Evolutionary conservation across 2,888 invertebrate genomes (phyloP).

Genomic region (Drosophila yooni): DNA sequence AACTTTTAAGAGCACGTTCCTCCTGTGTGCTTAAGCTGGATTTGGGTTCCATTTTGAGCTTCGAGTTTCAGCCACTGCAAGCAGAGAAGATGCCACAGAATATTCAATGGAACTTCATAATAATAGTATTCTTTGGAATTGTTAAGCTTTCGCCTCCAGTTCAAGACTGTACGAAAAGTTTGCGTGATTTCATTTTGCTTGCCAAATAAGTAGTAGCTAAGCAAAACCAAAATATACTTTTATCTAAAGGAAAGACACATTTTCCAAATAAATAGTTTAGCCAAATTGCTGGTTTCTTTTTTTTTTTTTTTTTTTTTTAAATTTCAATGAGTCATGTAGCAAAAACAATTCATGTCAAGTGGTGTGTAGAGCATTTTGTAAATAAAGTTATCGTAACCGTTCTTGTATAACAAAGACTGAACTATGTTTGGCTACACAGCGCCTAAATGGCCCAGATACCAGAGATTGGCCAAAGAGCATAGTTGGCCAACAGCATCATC

Average conservation of each 20-base stretch:
- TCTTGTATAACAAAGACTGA: slow-evolving; percentile 37
- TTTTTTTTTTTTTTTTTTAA: background rate
- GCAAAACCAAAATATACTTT: background rate
- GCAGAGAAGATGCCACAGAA: slow-evolving; percentile 54
- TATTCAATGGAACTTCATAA: slow-evolving; percentile 75
- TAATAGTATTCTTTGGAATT: slow-evolving; percentile 66
- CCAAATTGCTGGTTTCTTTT: background rate
- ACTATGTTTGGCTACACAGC: background rate
- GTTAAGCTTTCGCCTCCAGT: slow-evolving; percentile 50
- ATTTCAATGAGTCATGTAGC: slow-evolving; percentile 44
- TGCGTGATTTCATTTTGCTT: slow-evolving; percentile 59
- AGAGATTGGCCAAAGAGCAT: slow-evolving; percentile 31
- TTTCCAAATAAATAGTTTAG: background rate
- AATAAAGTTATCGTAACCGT: slow-evolving; percentile 37
- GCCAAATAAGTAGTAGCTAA: slow-evolving; percentile 8
- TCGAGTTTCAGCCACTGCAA: slow-evolving; percentile 55
- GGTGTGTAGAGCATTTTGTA: slow-evolving; percentile 39
- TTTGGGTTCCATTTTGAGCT: slow-evolving; percentile 73
- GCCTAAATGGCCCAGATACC: slow-evolving; percentile 15
- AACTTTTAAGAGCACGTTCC: slow-evolving; percentile 82
- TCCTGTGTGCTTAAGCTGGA: slow-evolving; percentile 81
- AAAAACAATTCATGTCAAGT: slow-evolving; percentile 60
- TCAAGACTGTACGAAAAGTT: slow-evolving; percentile 60
- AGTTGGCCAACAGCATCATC: slow-evolving; percentile 17
- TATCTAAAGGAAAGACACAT: background rate